Base-by-base conservation (phyloP, 2,888 invertebrate genomes). In the Ctenicera cuprea region DNA sequence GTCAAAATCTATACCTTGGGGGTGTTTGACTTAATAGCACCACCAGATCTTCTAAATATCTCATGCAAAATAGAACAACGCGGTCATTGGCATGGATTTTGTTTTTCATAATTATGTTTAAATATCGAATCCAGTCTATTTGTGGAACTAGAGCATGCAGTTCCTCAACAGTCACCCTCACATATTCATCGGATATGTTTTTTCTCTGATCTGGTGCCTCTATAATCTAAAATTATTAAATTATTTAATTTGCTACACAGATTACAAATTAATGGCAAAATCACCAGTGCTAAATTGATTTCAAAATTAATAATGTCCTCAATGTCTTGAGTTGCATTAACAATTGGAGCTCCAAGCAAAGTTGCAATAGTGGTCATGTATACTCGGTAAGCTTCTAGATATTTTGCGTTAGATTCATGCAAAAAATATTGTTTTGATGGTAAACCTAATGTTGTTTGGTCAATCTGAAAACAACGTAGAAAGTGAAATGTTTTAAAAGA, bases 151-250 rank as follows among this genome's bases (percentile, higher is more conserved):
- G 82, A 0, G 88, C 83, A 64, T 91, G 90, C 67, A 97, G 87
- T 76, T 95, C 91, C 0, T 88, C 88, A 0, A 97, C 86, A 0
- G 93, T 92, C 90, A 96, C 92, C 76, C 95, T 91, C 50, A 92
- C 91, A 84, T 97, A 97, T 11, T 96, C 88, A 81, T 94, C 94
- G 0, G 95, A 94, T 0, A 96, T 93, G 85, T 97, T 96, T 33
- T 93, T 90, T 70, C 95, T 90, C 79, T 95, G 94, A 83, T 95
- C 94, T 1, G 93, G 91, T 0, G 95, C 92, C 30, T 92, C 92
- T 30, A 94, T 95, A 72, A 95, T 94, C 87, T 92, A 38, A 12
- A 74, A 70, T 11, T 61, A 8, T 0, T n/a, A 57, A 30, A 18
- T 14, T 26, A n/a, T 26, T 57, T 4, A 2, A 50, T 4, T 50